phyloP scores from a whole-genome alignment of 2,797 vertebrate genomes.

The Sebastes ruberrimus region DNA sequence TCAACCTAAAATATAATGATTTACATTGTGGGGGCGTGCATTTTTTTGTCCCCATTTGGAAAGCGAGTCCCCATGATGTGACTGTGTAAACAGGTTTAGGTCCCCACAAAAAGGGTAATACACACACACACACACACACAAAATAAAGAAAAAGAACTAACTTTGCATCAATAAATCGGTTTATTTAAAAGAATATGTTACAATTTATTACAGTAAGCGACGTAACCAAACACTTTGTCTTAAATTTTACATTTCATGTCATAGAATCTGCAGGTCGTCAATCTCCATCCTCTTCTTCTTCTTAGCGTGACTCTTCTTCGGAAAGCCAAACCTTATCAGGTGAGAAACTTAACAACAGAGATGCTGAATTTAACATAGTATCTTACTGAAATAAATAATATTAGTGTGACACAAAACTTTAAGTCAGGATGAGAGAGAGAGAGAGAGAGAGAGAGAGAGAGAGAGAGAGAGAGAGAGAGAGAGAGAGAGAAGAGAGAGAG shows the following conservation, averaged over 20 bases:
- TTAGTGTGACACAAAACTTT: conserved; percentile 29
- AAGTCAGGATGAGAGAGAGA: conserved; percentile 13
- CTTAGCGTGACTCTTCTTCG: conserved; percentile 16
- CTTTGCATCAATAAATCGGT: conserved; percentile 92
- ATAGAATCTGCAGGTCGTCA: conserved; percentile 38
- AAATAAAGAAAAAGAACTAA: not conserved
- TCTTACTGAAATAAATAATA: conserved; percentile 86
- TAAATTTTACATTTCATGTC: conserved; percentile 66
- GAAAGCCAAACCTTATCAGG: conserved; percentile 67
- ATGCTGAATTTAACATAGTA: conserved; percentile 51
- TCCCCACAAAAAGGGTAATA: too few species aligned
- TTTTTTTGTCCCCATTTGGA: not conserved
- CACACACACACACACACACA: not conserved
- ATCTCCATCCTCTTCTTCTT: conserved; percentile 4
- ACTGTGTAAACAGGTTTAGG: too few species aligned
- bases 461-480: not conserved
- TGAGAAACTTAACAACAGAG: conserved; percentile 68
- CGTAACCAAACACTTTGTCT: conserved; percentile 83
- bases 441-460: conserved; percentile 2
- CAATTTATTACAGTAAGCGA: conserved; percentile 95
- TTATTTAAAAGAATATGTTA: conserved; percentile 99
- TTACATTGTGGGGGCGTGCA: too few species aligned
- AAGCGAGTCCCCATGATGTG: too few species aligned
- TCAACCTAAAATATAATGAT: too few species aligned
- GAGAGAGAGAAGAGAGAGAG: not conserved